Base-by-base conservation (phyloP, 1,140 invertebrate species). In the Liolophura sinensis region DNA sequence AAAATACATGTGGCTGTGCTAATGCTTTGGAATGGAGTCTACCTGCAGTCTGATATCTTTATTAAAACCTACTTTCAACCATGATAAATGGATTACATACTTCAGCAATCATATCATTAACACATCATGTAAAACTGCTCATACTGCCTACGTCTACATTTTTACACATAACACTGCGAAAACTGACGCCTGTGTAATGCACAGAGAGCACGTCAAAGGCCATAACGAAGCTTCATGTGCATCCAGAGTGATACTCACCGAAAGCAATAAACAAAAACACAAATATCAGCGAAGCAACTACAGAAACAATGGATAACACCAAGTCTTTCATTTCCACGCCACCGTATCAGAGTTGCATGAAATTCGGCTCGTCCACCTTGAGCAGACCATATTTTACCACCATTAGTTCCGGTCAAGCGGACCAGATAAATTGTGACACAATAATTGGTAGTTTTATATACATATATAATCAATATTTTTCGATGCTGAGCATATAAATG, bases 201-300 rank as follows among this genome's bases (percentile, higher is more conserved):
- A 18, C 20, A 15, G 7, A 27, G 16, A 5, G n/a, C 4, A 5
- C 20, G 56, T 7, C 51, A 54, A 12, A n/a, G 3, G 20, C 31
- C n/a, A 18, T 9, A 24, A 58, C 4, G 18, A 22, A 31, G 4
- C 7, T 18, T 58, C 9, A 18, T 15, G 27, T 58, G 31, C 20
- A 58, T 9, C 16, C 16, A 24, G 56, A 58, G 18, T 22, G 56
- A 6, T 58, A n/a, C 73, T 86, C 81, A 87, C 86, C 86, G 57
- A 85, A 65, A 50, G 77, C 68, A 52, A 86, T 82, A 59, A 87
- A 82, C 52, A 84, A 69, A 67, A 86, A 71, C 22, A 86, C 85
- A 64, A 87, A 70, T 40, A 85, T 65, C 47, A 87, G 64, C 63
- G 85, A 85, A 47, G 80, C 78, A 70, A 86, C 66, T 60, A 86